These are phyloP conservation scores for Sepiola atlantica DNA, from an alignment of 2,888 invertebrate genomes.

Conservation along the genomic window DNA sequence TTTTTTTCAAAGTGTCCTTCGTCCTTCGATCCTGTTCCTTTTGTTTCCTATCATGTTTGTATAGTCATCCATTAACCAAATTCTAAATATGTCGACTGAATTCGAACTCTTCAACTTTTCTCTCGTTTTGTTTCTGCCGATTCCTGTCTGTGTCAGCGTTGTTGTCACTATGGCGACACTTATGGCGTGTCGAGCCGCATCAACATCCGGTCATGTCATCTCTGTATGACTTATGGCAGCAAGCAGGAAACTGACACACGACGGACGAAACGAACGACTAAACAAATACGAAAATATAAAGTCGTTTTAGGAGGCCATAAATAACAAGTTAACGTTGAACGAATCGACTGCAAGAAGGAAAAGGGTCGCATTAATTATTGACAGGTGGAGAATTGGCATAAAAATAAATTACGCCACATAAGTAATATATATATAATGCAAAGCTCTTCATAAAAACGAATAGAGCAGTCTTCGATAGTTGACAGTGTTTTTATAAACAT, in stretches of 20 bases:
- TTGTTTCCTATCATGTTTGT: no score
- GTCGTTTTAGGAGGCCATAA: not conserved
- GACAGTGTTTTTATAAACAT: no score
- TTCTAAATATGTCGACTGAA: not conserved
- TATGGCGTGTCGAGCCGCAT: not conserved
- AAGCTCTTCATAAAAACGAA: no score
- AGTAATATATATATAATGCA: not conserved
- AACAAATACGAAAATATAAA: conserved; percentile 15
- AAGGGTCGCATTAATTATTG: not conserved
- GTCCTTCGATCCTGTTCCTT: no score
- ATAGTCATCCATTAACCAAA: no score
- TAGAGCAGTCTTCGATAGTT: no score
- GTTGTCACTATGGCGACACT: not conserved
- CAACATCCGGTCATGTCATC: conserved; percentile 12
- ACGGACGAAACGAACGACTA: not conserved
- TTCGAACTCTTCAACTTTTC: not conserved
- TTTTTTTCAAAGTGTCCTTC: no score
- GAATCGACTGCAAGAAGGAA: rapidly evolving
- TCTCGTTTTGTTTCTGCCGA: not conserved
- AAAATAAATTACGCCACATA: not conserved
- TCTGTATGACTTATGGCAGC: conserved; percentile 7
- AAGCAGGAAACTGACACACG: not conserved
- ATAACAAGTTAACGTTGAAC: not conserved
- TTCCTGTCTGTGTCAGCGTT: not conserved
- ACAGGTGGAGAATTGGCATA: not conserved